These are phyloP conservation scores for Cephus cinctus DNA, from an alignment of 1,140 invertebrate species.

Conservation along the genomic window DNA sequence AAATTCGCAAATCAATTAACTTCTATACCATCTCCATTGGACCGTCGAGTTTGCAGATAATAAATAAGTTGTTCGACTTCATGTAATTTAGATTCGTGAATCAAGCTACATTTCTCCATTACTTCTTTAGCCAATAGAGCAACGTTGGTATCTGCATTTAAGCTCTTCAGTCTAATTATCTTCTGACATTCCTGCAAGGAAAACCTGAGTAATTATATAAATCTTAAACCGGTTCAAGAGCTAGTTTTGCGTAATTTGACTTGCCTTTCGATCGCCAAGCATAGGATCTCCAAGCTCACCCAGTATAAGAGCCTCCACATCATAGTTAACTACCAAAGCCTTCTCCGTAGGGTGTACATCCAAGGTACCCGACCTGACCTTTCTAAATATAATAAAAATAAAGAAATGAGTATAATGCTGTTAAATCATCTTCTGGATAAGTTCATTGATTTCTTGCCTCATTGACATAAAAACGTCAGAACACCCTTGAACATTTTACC, in stretches of 20 bases:
- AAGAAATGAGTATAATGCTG: conserved; percentile 61
- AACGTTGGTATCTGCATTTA: conserved; percentile 80
- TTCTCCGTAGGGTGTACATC: conserved; percentile 91
- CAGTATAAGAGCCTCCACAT: conserved; percentile 82
- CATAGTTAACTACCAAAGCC: conserved; percentile 88
- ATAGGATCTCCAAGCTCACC: conserved; percentile 82
- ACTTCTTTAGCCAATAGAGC: conserved; percentile 80
- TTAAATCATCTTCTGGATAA: conserved; percentile 62
- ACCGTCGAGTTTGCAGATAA: conserved; percentile 84
- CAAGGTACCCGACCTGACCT: conserved; percentile 78
- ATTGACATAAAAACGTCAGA: conserved; percentile 6
- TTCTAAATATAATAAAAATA: conserved; percentile 57
- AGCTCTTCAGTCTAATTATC: conserved; percentile 81
- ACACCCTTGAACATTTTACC: conserved; percentile 30
- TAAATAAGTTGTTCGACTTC: conserved; percentile 92
- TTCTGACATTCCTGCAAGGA: conserved; percentile 75
- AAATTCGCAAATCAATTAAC: conserved; percentile 7
- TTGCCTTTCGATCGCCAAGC: conserved; percentile 81
- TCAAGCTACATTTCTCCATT: conserved; percentile 84
- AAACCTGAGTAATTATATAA: no score
- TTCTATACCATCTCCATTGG: conserved; percentile 42
- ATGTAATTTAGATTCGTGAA: conserved; percentile 78
- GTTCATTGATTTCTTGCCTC: conserved; percentile 55
- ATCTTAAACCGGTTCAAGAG: no score
- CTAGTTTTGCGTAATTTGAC: conserved; percentile 20